Percentiles rank a stretch among this genome's conserved stretches.
These are phyloP conservation scores for Deilephila porcellus DNA, from an alignment of 2,888 invertebrate genomes.

Conservation along the genomic window DNA sequence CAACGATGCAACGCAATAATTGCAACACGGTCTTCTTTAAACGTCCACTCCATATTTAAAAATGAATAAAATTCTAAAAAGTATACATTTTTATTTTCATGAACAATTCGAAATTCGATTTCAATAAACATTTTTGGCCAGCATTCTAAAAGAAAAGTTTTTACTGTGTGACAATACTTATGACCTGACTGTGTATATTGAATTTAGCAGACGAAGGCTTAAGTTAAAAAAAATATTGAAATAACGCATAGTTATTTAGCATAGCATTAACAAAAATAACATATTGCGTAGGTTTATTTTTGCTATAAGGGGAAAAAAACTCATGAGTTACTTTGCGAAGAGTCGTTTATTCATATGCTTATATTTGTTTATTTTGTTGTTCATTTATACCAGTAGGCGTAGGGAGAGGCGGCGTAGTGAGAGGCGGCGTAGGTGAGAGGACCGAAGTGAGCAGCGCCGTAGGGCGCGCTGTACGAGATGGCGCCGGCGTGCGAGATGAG, in stretches of 20 bases:
- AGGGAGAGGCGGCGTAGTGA: slow-evolving; percentile 61
- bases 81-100: too few species aligned
- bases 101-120: too few species aligned
- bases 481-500: slow-evolving; percentile 42
- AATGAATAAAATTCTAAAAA: too few species aligned
- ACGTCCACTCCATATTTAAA: too few species aligned
- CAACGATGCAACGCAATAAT: too few species aligned
- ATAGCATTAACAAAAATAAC: not conserved
- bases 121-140: too few species aligned
- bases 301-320: not conserved
- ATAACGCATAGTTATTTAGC: not conserved
- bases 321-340: not conserved
- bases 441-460: slow-evolving; percentile 42
- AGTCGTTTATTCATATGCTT: slow-evolving; percentile 12
- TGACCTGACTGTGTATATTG: too few species aligned
- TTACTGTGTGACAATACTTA: too few species aligned
- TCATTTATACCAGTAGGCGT: slow-evolving; percentile 49
- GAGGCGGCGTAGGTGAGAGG: slow-evolving; percentile 62
- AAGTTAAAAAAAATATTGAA: not conserved
- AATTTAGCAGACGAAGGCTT: too few species aligned
- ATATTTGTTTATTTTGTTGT: slow-evolving; percentile 16
- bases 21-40: too few species aligned
- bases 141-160: too few species aligned
- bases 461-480: slow-evolving; percentile 47
- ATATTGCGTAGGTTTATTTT: not conserved